These are phyloP conservation scores for Temnothorax nylanderi DNA, from an alignment of 1,140 invertebrate species.

Conservation along the genomic window DNA sequence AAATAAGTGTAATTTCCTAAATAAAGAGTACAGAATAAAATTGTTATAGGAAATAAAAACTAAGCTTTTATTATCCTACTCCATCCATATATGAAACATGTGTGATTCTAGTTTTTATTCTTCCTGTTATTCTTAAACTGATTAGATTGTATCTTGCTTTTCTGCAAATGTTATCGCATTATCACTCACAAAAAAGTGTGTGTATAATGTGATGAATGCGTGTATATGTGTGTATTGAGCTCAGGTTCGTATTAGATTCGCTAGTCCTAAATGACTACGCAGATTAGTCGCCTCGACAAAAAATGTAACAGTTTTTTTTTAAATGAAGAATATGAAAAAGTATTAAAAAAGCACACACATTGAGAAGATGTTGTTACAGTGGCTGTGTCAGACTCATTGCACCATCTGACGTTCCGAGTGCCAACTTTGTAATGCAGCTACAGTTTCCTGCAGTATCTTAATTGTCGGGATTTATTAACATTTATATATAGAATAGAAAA, in stretches of 20 bases:
- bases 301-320: neutral
- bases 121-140: neutral
- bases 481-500: neutral
- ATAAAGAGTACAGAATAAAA: neutral
- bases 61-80: neutral
- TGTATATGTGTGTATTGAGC: neutral
- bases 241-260: neutral
- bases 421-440: neutral
- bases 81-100: neutral
- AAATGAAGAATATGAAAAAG: neutral
- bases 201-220: neutral
- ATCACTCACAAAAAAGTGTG: neutral
- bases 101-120: neutral
- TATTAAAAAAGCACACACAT: neutral
- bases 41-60: neutral
- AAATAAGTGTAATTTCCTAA: neutral
- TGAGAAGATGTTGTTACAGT: neutral
- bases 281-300: neutral
- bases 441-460: constrained; percentile 28
- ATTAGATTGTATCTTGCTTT: constrained; percentile 3
- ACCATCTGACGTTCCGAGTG: constrained; percentile 15
- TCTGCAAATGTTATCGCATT: neutral
- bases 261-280: neutral
- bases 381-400: neutral
- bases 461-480: neutral